Percentiles rank a stretch among this genome's conserved stretches.
Evolutionary conservation across 2,113 vertebrate genomes (phyloP).

Genomic region (Paracyprichromis sp.): DNA sequence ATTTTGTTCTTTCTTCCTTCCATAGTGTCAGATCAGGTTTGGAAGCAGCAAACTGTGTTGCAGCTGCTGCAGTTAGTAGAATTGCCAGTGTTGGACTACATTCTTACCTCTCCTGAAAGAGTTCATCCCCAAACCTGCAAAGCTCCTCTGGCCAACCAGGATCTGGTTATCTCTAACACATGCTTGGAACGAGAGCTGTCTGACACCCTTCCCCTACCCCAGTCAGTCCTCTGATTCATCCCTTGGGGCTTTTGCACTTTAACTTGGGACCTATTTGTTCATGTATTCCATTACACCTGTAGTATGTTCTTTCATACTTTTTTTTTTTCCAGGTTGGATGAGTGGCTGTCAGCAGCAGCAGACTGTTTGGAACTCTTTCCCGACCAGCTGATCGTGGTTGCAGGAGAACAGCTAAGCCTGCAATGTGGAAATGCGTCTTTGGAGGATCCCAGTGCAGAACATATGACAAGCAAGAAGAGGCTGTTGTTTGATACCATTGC

Average conservation of each 20-base stretch:
- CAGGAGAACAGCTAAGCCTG: slow-evolving; percentile 74
- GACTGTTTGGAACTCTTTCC: slow-evolving; percentile 85
- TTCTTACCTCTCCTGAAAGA: slow-evolving; percentile 72
- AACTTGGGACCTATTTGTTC: background rate
- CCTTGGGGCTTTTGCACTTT: background rate
- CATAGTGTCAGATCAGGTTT: slow-evolving; percentile 76
- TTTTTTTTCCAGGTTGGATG: slow-evolving; percentile 64
- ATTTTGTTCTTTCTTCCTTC: background rate
- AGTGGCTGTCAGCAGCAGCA: slow-evolving; percentile 75
- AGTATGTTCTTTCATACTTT: background rate
- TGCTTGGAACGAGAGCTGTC: slow-evolving; percentile 78
- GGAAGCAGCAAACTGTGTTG: slow-evolving; percentile 80
- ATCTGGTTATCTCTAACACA: slow-evolving; percentile 81
- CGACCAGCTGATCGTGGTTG: slow-evolving; percentile 75
- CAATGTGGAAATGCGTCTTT: background rate
- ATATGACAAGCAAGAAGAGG: slow-evolving; percentile 66
- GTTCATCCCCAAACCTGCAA: slow-evolving; percentile 35
- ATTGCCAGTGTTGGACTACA: slow-evolving; percentile 76
- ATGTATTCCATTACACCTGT: background rate
- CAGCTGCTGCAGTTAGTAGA: slow-evolving; percentile 80
- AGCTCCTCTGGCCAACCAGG: slow-evolving; percentile 49
- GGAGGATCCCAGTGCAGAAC: slow-evolving; percentile 23
- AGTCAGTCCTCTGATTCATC: slow-evolving; percentile 61
- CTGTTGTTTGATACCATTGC: slow-evolving; percentile 79
- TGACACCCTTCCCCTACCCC: slow-evolving; percentile 65